Conservation (phyloP, 2,797 vertebrate genomes). For the Myotis findleyi region DNA sequence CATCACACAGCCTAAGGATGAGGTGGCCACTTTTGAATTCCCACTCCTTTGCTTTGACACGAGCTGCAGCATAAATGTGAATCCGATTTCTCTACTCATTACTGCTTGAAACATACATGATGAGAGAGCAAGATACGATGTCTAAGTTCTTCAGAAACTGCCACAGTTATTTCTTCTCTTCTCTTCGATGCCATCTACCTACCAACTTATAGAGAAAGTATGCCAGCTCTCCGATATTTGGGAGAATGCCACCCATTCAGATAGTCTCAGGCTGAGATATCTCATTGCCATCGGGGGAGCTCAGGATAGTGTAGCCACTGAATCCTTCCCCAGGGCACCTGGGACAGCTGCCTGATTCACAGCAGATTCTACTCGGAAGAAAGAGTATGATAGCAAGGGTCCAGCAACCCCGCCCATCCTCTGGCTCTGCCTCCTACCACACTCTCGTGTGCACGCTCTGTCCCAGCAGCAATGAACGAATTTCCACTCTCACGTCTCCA, state of each 20-base stretch:
- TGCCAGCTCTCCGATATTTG: not conserved
- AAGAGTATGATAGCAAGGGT: rapidly evolving
- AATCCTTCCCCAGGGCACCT: not conserved
- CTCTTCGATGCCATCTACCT: not conserved
- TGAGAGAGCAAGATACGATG: not conserved
- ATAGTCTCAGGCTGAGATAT: not conserved
- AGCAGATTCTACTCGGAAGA: not conserved
- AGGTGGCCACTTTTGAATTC: not conserved
- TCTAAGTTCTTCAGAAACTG: not conserved
- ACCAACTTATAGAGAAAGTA: not conserved
- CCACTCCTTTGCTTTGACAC: not conserved
- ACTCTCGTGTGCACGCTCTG: rapidly evolving
- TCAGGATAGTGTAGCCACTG: rapidly evolving
- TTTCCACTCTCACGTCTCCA: not conserved
- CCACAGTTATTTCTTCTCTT: not conserved
- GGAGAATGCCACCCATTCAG: not conserved
- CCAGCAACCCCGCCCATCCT: rapidly evolving
- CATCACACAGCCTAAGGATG: too few species aligned
- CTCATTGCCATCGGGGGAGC: rapidly evolving
- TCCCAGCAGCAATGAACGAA: rapidly evolving
- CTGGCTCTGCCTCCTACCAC: rapidly evolving
- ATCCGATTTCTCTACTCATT: not conserved
- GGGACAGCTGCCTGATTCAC: not conserved
- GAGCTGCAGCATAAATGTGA: not conserved
- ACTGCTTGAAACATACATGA: not conserved